A percentile compares a stretch with the other conserved stretches of the same genome.
These are phyloP conservation scores for Zapus hudsonius DNA, from an alignment of 2,113 vertebrate species.

Conservation along the genomic window DNA sequence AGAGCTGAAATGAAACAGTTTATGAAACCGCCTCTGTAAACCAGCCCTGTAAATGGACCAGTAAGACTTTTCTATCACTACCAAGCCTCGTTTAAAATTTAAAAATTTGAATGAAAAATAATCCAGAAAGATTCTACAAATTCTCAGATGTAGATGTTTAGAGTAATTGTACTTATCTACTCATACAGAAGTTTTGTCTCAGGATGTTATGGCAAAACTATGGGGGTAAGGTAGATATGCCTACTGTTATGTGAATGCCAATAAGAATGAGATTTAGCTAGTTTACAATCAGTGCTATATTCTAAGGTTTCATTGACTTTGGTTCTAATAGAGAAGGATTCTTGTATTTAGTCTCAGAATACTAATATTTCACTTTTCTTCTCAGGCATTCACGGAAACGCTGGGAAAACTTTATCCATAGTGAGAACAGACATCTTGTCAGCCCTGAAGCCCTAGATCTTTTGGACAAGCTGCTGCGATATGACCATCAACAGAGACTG, in stretches of 20 bases:
- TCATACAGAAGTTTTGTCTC: background rate
- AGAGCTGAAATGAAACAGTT: background rate
- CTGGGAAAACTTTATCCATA: conserved; percentile 99
- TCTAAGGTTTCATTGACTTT: background rate
- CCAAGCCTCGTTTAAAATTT: background rate
- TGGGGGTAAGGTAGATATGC: rapidly evolving
- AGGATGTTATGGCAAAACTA: background rate
- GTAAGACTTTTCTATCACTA: background rate
- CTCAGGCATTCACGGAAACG: conserved; percentile 95
- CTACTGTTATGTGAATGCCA: background rate
- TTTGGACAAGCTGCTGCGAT: conserved; percentile 98
- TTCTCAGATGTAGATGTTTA: background rate
- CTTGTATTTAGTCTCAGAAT: background rate
- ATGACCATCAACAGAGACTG: conserved; percentile 98
- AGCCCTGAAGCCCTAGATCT: conserved; percentile 96
- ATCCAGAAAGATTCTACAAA: background rate
- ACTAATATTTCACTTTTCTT: conserved; percentile 42
- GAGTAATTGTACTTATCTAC: background rate
- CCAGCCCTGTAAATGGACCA: background rate
- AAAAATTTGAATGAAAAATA: background rate
- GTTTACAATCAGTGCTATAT: rapidly evolving
- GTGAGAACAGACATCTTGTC: conserved; percentile 98
- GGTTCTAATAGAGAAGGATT: background rate
- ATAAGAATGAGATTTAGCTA: background rate
- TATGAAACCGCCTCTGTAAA: background rate